Percentiles rank a stretch among this genome's conserved stretches.
phyloP scores from a whole-genome alignment of 2,113 vertebrate species.

The Leucopsar rothschildi region DNA sequence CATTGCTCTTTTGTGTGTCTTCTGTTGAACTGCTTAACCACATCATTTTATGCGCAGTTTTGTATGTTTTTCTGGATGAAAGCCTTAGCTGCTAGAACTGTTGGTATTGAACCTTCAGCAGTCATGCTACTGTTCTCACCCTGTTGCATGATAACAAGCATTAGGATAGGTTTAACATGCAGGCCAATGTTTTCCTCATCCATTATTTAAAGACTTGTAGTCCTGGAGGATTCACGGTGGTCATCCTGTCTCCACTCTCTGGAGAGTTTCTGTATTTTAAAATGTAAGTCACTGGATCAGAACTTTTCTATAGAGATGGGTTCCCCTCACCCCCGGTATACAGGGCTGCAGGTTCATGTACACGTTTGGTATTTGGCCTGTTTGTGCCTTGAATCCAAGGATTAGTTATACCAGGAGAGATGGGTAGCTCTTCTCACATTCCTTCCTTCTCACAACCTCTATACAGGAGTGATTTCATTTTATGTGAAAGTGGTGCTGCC shows the following conservation, averaged over 20 bases:
- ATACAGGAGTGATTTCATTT: background rate
- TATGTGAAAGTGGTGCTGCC: background rate
- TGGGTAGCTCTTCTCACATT: background rate
- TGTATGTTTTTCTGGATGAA: background rate
- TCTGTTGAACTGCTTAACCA: background rate
- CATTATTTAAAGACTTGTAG: background rate
- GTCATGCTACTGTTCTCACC: background rate
- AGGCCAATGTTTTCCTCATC: background rate
- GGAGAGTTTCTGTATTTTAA: background rate
- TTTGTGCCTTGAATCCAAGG: background rate
- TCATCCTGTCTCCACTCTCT: background rate
- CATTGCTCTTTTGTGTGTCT: background rate
- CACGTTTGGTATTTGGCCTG: background rate
- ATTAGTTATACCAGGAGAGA: background rate
- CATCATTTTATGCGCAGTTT: background rate
- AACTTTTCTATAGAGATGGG: background rate
- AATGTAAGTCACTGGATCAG: background rate
- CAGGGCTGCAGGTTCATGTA: background rate
- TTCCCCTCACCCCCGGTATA: accelerated
- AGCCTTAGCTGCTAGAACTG: background rate
- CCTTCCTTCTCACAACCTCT: background rate
- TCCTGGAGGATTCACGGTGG: background rate
- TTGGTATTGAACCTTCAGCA: background rate
- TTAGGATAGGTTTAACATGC: background rate
- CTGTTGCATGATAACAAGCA: background rate